Evolutionary conservation across 2,113 vertebrate genomes (phyloP).

Genomic region (Cochlearius cochlearius): DNA sequence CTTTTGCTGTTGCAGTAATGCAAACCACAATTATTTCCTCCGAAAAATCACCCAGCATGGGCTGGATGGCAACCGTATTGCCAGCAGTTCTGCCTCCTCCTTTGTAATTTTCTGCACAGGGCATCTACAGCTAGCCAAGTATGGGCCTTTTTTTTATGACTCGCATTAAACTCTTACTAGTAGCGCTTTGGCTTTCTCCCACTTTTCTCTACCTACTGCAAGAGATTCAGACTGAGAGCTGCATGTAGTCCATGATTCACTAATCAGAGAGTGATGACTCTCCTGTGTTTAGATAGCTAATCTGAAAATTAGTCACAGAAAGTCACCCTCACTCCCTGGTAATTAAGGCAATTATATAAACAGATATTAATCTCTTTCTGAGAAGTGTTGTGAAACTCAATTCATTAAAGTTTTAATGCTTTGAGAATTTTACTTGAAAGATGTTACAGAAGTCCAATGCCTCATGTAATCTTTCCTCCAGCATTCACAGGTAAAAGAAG

Average conservation of each 20-base stretch:
- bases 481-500: neutral
- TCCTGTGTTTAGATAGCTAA: neutral
- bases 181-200: neutral
- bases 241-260: neutral
- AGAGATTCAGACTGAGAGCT: neutral
- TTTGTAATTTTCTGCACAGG: neutral
- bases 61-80: neutral
- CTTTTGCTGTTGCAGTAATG: neutral
- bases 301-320: constrained; percentile 47
- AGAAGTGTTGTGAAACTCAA: neutral
- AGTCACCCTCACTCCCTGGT: neutral
- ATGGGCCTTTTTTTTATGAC: neutral
- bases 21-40: neutral
- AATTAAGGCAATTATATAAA: constrained; percentile 41
- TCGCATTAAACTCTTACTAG: neutral
- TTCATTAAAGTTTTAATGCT: neutral
- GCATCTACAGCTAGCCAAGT: neutral
- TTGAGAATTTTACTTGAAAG: neutral
- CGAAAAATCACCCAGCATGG: neutral
- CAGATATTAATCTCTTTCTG: neutral
- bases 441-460: neutral
- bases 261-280: neutral
- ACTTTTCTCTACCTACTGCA: neutral
- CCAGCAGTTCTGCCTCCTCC: neutral
- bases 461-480: neutral